Conservation (phyloP, 2,113 vertebrate genomes). For the Nestor notabilis region DNA sequence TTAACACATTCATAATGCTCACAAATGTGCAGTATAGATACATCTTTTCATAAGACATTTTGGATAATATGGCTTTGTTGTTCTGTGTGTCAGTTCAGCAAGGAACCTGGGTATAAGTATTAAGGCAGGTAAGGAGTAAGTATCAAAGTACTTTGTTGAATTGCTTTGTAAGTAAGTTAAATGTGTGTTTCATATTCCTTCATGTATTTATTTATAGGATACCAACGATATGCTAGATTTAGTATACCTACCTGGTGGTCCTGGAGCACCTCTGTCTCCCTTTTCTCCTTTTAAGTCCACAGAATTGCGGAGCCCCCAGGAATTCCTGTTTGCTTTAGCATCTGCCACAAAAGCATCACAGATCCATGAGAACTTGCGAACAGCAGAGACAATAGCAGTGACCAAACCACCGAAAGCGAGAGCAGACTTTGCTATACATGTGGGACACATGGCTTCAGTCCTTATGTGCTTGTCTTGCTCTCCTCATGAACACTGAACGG, state of each 20-base stretch:
- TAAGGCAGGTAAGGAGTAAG: not conserved
- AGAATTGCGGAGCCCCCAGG: slow-evolving; percentile 60
- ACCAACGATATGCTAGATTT: not conserved
- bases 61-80: not conserved
- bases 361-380: not conserved
- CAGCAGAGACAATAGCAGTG: not conserved
- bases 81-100: not conserved
- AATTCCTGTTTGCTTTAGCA: slow-evolving; percentile 68
- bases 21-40: not conserved
- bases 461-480: not conserved
- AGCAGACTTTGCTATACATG: not conserved
- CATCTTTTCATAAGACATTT: not conserved
- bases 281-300: slow-evolving; percentile 85
- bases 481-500: not conserved
- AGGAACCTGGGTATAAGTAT: not conserved
- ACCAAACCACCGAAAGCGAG: not conserved
- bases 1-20: not conserved
- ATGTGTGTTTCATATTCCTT: not conserved
- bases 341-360: slow-evolving; percentile 55
- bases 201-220: not conserved
- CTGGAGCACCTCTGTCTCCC: slow-evolving; percentile 85
- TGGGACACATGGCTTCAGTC: not conserved
- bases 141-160: not conserved
- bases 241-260: slow-evolving; percentile 83
- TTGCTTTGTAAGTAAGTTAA: not conserved